Conservation (phyloP, 2,888 invertebrate species). For the Plusia festucae region DNA sequence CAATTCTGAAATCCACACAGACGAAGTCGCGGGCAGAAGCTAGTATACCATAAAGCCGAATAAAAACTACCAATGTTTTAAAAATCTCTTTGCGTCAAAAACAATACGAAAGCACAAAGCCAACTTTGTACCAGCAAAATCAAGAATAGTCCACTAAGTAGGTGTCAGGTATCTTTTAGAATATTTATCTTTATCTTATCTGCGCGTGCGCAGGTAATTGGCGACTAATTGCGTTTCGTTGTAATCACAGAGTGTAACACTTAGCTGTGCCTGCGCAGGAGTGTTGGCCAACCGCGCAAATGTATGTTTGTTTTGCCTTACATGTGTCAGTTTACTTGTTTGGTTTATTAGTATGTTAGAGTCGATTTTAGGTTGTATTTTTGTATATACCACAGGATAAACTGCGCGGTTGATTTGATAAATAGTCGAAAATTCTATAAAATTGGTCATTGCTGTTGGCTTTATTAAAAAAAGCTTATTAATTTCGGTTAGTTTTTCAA, state of each 20-base stretch:
- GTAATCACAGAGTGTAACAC: constrained; percentile 78
- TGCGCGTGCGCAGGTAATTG: constrained; percentile 75
- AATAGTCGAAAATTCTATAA: too few species aligned
- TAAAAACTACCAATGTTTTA: not conserved
- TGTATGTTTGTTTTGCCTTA: constrained; percentile 58
- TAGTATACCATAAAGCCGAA: too few species aligned
- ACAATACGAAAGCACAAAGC: constrained; percentile 15
- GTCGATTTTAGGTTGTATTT: constrained; percentile 7
- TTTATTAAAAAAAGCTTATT: too few species aligned
- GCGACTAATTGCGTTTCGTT: constrained; percentile 85
- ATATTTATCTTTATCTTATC: constrained; percentile 83
- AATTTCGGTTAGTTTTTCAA: too few species aligned
- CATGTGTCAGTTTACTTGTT: constrained; percentile 53
- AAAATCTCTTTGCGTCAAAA: not conserved
- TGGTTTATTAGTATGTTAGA: constrained; percentile 11
- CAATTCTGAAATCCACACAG: too few species aligned
- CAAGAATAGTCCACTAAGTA: constrained; percentile 63
- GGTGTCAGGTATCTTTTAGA: constrained; percentile 80
- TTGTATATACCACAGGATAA: not conserved
- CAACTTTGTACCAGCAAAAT: constrained; percentile 27
- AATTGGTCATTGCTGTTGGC: too few species aligned
- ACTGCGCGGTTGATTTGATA: too few species aligned
- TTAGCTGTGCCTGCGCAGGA: constrained; percentile 53
- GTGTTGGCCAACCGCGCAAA: constrained; percentile 55
- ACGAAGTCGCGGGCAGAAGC: too few species aligned